phyloP scores from a whole-genome alignment of 2,888 invertebrate species.

The Trichopria drosophilae region DNA sequence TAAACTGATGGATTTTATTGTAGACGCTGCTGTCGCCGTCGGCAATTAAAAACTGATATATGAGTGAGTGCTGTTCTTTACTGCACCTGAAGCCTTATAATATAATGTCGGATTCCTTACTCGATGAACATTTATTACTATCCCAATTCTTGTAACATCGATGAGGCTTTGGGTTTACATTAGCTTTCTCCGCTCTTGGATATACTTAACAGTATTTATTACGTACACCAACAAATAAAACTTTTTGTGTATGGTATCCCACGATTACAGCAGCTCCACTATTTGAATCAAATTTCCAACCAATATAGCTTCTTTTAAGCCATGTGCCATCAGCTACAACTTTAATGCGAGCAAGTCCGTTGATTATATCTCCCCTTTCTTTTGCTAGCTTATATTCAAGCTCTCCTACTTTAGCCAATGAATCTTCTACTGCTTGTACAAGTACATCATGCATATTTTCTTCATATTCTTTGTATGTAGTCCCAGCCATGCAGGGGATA shows the following conservation, averaged over 20 bases:
- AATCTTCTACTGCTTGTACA: background rate
- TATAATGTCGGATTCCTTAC: conserved; percentile 37
- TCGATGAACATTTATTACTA: conserved; percentile 36
- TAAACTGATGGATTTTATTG: too few species aligned
- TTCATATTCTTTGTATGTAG: conserved; percentile 16
- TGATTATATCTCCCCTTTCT: conserved; percentile 9
- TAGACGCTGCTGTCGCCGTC: too few species aligned
- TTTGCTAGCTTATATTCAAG: conserved; percentile 23
- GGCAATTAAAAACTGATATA: too few species aligned
- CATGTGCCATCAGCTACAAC: conserved; percentile 30
- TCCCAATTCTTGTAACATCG: conserved; percentile 42
- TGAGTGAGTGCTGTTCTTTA: too few species aligned
- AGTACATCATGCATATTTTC: background rate
- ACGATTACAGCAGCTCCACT: conserved; percentile 26
- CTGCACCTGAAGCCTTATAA: conserved; percentile 37
- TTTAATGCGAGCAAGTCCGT: conserved; percentile 22
- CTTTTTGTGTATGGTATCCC: conserved; percentile 31
- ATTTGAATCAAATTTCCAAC: conserved; percentile 22
- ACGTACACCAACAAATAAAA: conserved; percentile 39
- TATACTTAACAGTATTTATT: conserved; percentile 42
- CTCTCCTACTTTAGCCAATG: conserved; percentile 13
- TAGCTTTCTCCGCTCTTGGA: conserved; percentile 25
- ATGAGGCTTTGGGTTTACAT: conserved; percentile 27
- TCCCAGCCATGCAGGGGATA: conserved; percentile 15
- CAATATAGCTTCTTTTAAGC: conserved; percentile 27